Evolutionary conservation across 2,888 invertebrate species (phyloP).

Genomic region (Drosophila atripex): DNA sequence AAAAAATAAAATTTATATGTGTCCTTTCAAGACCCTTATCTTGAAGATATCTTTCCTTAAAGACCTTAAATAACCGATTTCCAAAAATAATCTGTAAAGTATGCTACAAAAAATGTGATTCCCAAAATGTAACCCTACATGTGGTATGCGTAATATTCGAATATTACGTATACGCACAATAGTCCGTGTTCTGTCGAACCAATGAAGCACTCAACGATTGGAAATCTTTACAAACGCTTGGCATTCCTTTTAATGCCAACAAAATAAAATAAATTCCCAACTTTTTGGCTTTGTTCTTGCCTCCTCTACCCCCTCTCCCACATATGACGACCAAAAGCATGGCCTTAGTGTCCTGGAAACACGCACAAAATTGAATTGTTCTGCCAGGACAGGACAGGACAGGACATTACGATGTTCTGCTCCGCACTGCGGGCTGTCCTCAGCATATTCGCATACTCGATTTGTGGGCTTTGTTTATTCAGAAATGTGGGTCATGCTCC

Average conservation of each 20-base stretch:
- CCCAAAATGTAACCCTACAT: not conserved
- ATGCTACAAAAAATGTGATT: constrained; percentile 19
- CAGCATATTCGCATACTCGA: constrained; percentile 37
- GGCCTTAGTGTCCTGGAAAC: not conserved
- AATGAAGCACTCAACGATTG: not conserved
- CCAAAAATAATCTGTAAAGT: constrained; percentile 13
- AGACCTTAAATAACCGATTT: no score
- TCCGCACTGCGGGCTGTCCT: not conserved
- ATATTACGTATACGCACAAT: constrained; percentile 1
- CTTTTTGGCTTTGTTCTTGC: not conserved
- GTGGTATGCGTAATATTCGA: constrained; percentile 1
- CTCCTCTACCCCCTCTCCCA: not conserved
- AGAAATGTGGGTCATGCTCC: constrained; percentile 71
- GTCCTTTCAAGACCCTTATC: no score
- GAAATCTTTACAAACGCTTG: constrained; percentile 17
- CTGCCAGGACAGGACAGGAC: constrained; percentile 9
- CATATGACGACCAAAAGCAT: constrained; percentile 1
- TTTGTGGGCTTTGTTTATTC: constrained; percentile 43
- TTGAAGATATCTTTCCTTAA: no score
- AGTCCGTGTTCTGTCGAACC: no score
- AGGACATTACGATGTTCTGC: no score
- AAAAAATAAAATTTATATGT: no score
- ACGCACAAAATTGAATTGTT: constrained; percentile 38
- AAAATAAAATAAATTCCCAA: constrained; percentile 4
- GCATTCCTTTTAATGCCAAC: constrained; percentile 13